These are phyloP conservation scores for Falco novaeseelandiae DNA, from an alignment of 2,797 vertebrate genomes.

Conservation along the genomic window DNA sequence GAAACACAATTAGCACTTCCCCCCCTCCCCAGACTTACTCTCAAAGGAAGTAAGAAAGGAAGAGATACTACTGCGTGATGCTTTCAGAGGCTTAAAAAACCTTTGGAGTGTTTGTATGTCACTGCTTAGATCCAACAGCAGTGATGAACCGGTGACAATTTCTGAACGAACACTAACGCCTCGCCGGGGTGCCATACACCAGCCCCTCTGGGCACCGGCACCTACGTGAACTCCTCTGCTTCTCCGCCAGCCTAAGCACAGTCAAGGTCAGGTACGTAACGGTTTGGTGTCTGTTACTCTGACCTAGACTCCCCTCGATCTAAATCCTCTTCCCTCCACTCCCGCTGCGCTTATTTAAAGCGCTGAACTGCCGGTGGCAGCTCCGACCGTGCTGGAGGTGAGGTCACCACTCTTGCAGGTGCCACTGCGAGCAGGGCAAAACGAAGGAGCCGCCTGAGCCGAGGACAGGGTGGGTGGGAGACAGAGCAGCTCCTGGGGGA, in stretches of 20 bases:
- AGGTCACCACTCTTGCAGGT: neutral
- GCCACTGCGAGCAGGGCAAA: rapidly evolving
- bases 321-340: conserved; percentile 8
- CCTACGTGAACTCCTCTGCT: neutral
- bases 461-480: rapidly evolving
- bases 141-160: rapidly evolving
- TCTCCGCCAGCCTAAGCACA: neutral
- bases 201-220: neutral
- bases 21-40: neutral
- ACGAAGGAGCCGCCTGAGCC: rapidly evolving
- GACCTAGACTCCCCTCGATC: neutral
- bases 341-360: neutral
- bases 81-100: neutral
- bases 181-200: rapidly evolving
- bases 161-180: rapidly evolving
- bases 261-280: neutral
- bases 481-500: rapidly evolving
- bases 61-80: neutral
- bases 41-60: too few relatives aligned
- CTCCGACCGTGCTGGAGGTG: neutral
- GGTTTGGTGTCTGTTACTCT: neutral
- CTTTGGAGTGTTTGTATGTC: neutral
- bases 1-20: neutral
- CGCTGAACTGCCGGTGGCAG: neutral
- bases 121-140: neutral